These are phyloP conservation scores for Hesperophylax magnus DNA, from an alignment of 1,140 invertebrate genomes.

Conservation along the genomic window DNA sequence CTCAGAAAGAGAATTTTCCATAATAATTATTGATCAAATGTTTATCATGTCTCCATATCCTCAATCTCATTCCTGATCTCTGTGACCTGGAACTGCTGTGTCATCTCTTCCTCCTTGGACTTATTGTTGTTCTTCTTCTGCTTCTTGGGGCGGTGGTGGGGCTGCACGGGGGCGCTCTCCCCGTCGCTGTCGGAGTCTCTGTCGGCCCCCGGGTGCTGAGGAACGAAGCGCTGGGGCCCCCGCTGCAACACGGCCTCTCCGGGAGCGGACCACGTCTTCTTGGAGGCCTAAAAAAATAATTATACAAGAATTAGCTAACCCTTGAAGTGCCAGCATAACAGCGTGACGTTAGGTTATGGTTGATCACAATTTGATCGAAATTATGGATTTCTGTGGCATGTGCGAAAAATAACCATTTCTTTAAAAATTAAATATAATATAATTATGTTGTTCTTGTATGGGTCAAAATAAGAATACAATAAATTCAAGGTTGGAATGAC, in stretches of 20 bases:
- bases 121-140: conserved; percentile 41
- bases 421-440: too few relatives aligned
- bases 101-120: conserved; percentile 15
- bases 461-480: too few relatives aligned
- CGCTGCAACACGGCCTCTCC: conserved; percentile 60
- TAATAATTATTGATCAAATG: background rate
- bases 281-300: conserved; percentile 49
- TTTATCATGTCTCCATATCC: conserved; percentile 51
- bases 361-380: too few relatives aligned
- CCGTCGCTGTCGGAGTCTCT: conserved; percentile 70
- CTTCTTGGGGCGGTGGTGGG: conserved; percentile 29
- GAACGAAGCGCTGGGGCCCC: conserved; percentile 64
- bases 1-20: too few relatives aligned
- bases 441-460: too few relatives aligned
- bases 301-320: too few relatives aligned
- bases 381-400: too few relatives aligned
- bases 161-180: conserved; percentile 55
- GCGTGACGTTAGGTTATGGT: too few relatives aligned
- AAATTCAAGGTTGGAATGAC: too few relatives aligned
- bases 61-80: conserved; percentile 63
- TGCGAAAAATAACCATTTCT: too few relatives aligned
- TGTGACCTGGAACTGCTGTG: conserved; percentile 50
- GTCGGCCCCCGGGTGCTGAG: conserved; percentile 73
- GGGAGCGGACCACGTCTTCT: conserved; percentile 62
- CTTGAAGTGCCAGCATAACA: too few relatives aligned